Evolutionary conservation across 2,797 vertebrate genomes (phyloP), one percentile per base, ranked within the genome.

Genomic region (Trichosurus vulpecula): DNA sequence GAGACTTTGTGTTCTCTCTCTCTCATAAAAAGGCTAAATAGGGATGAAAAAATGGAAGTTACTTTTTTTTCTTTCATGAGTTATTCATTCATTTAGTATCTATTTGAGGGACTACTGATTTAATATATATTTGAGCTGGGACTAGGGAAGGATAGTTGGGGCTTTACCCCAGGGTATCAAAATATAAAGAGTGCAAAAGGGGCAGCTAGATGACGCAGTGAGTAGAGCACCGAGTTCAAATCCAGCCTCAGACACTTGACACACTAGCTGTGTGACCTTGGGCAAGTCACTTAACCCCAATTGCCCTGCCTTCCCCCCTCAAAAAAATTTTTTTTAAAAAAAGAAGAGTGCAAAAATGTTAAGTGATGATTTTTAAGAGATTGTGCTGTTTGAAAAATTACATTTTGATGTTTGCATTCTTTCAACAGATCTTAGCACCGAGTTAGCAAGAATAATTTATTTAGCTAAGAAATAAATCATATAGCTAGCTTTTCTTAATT

Each of bases 81-180:
- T 87, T 54, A 96, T 96, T 95, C 41, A 74, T 90, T 95, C 54
- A 54, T 52, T 61, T 96, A 95, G 93, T 12, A 93, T 52, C 94
- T 94, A 41, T 74, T 19, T 87, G 41, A 51, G 41, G 4, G 22
- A 51, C 41, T 27, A 81, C n/a, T 87, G 41, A 87, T 87, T 81
- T 87, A 25, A 27, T 47, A 51, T 51, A 87, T 47, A 51, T 27
- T n/a, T 87, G 74, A 87, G 2, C 41, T 6, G 9, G 2, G 9
- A 87, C 74, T 87, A 87, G 41, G 41, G 22, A 9, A 10, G 41
- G 41, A 81, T 25, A 81, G 22, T 41, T 47, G 74, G 8, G 3
- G 8, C 41, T 47, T 47, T 47, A 41, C 6, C 2, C 8, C n/a
- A 87, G 41, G 74, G 25, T 47, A 25, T 41, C 41, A 87, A 87